Base-by-base conservation (phyloP, 2,113 vertebrate genomes). In the Hemiprocne comata region DNA sequence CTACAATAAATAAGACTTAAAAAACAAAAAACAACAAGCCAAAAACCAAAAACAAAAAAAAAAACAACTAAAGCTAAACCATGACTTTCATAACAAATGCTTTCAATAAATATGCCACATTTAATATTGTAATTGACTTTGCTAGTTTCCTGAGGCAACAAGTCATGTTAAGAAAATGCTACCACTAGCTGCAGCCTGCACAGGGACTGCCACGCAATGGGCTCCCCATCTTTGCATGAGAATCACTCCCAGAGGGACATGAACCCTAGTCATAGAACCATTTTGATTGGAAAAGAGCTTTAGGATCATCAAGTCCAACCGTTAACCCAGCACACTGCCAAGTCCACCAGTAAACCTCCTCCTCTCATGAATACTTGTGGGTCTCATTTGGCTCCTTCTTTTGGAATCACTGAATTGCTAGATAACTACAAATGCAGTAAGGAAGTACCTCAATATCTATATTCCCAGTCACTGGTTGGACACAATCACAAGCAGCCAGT, bases 271-370 rank as follows among this genome's bases (percentile, higher is more conserved):
- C 51, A 53, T 28, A 46, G 44, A 42, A 42, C 13, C 12, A 14
- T 42, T 42, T 42, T 42, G 40, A 13, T 42, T 42, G 40, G 40
- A 42, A 42, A 42, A 42, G 40, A 42, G 12, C 13, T 42, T 42
- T 42, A 42, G 40, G 40, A 42, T 42, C 40, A 46, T 46, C 44
- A 46, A 46, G 44, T 46, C 44, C 44, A 46, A 46, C 44, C 16
- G 18, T 46, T 46, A 14, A 46, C 44, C 44, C 44, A 46, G 44
- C 40, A 42, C 17, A 46, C 44, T 17, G 16, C 44, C 44, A 46
- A 46, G 44, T 46, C 44, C 44, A 46, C 42, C 1, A 0, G 60
- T 38, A 46, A 24, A 67, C 28, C 0, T 0, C 24, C 33, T 50
- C 44, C 24, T 14, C 34, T 70, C 55, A 20, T 10, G 15, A 82